A percentile compares a stretch with the other conserved stretches of the same genome.
Conservation (phyloP, 2,888 invertebrate genomes). For the Seira musarum region DNA sequence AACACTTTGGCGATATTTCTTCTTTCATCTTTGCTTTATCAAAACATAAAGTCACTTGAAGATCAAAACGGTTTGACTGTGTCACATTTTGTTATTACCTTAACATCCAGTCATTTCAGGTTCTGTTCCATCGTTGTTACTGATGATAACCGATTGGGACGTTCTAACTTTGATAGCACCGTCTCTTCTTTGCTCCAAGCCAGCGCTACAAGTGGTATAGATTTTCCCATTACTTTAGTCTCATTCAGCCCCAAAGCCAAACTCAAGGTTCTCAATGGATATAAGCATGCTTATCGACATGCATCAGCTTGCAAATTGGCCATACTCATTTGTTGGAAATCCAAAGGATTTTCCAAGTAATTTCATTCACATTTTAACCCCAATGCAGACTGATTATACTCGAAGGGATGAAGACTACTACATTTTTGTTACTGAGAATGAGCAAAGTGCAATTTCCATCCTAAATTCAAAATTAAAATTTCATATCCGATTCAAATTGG, state of each 20-base stretch:
- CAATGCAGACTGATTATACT: not conserved
- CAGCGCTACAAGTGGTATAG: no score
- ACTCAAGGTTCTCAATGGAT: not conserved
- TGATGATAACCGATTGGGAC: no score
- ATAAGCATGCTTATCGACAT: not conserved
- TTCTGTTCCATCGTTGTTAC: no score
- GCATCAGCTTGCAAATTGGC: not conserved
- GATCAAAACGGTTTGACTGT: no score
- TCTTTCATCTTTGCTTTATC: no score
- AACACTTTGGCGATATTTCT: no score
- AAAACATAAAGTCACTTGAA: no score
- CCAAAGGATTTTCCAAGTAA: not conserved
- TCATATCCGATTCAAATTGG: not conserved
- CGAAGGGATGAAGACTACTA: slow-evolving; percentile 29
- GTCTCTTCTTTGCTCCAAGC: no score
- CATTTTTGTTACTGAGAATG: slow-evolving; percentile 17
- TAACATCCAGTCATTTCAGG: no score
- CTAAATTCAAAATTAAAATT: slow-evolving; percentile 3
- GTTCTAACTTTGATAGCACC: no score
- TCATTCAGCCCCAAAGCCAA: not conserved
- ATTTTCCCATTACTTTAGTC: not conserved
- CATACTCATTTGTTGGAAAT: not conserved
- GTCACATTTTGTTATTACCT: no score
- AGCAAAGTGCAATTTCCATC: not conserved
- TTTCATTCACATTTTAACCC: not conserved